These are phyloP conservation scores for Todus mexicanus DNA, from an alignment of 2,797 vertebrate genomes.

Conservation along the genomic window DNA sequence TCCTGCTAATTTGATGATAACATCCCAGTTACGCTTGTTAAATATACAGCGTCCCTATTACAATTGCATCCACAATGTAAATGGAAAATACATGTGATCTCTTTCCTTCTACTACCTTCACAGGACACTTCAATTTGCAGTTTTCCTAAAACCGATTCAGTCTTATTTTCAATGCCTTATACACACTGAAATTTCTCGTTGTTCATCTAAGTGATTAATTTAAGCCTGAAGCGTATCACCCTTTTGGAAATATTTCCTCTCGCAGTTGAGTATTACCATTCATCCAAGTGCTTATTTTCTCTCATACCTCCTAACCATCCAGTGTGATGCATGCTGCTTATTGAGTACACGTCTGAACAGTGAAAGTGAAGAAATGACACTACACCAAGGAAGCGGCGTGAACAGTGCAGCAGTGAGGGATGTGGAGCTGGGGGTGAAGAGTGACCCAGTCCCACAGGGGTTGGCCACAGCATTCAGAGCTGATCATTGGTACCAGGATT, in stretches of 20 bases:
- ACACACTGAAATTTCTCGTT: neutral
- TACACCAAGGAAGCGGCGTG: neutral
- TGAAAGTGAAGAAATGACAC: neutral
- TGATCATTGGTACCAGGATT: neutral
- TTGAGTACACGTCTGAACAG: rapidly evolving
- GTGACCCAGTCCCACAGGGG: rapidly evolving
- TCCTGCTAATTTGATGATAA: neutral
- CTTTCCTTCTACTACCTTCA: neutral
- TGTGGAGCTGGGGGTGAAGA: neutral
- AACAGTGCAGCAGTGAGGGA: neutral
- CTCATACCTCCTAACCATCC: neutral
- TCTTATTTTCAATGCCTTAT: neutral
- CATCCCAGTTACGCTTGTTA: neutral
- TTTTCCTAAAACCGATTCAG: neutral
- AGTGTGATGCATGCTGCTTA: neutral
- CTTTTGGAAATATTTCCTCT: neutral
- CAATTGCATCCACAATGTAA: neutral
- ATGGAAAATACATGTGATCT: neutral
- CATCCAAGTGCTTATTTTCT: neutral
- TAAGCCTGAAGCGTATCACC: neutral
- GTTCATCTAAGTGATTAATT: neutral
- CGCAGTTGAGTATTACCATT: neutral
- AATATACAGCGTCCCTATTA: neutral
- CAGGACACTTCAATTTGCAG: neutral
- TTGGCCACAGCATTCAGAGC: neutral